Conservation (phyloP, 2,113 vertebrate genomes). For the Drymodes brunneopygia region DNA sequence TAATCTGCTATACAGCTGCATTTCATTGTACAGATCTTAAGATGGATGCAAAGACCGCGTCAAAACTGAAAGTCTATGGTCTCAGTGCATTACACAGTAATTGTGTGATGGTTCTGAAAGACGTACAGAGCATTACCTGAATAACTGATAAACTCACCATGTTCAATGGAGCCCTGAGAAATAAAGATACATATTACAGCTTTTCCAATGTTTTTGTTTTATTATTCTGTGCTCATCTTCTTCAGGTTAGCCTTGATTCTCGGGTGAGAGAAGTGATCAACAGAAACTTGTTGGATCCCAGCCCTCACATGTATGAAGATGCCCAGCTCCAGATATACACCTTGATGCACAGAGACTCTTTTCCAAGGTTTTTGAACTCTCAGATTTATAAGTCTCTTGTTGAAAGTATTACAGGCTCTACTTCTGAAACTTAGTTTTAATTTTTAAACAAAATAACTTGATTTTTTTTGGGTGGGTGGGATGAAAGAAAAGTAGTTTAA, state of each 20-base stretch:
- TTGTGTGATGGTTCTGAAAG: neutral
- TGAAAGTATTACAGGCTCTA: conserved; percentile 76
- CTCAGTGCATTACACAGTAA: neutral
- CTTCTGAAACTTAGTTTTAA: conserved; percentile 76
- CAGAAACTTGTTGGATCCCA: conserved; percentile 80
- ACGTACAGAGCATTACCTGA: neutral
- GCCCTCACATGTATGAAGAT: conserved; percentile 83
- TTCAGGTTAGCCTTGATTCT: conserved; percentile 85
- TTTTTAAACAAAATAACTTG: conserved; percentile 19
- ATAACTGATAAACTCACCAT: neutral
- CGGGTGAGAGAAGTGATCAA: conserved; percentile 86
- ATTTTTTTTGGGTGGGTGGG: conserved; percentile 45
- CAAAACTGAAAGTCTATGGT: neutral
- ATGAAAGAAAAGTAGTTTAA: conserved; percentile 65
- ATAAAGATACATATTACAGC: neutral
- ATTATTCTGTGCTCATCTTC: conserved; percentile 45
- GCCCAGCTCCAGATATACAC: conserved; percentile 85
- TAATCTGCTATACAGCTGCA: neutral
- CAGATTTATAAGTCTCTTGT: conserved; percentile 82
- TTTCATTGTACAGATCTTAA: neutral
- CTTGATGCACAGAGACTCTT: conserved; percentile 87
- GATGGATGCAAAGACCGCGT: neutral
- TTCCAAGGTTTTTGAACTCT: conserved; percentile 87
- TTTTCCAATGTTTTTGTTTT: neutral
- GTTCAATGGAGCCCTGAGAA: neutral